These are phyloP conservation scores for Sisyra terminalis DNA, from an alignment of 2,888 invertebrate species.

Conservation along the genomic window DNA sequence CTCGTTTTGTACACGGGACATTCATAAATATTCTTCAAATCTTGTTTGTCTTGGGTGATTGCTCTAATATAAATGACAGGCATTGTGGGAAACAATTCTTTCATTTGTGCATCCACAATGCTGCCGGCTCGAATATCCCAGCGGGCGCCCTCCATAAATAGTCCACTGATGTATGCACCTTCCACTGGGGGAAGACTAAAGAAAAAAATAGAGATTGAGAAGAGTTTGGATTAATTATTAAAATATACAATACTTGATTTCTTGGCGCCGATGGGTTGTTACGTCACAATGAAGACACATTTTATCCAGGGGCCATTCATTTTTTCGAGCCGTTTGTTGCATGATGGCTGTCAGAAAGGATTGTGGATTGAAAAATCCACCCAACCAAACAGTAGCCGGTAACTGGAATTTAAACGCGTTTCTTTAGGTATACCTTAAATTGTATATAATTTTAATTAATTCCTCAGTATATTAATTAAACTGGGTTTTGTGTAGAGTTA, in stretches of 20 bases:
- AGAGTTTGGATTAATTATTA: no score
- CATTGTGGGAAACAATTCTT: slow-evolving; percentile 80
- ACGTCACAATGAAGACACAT: slow-evolving; percentile 93
- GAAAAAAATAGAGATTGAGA: no score
- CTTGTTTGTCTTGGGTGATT: slow-evolving; percentile 78
- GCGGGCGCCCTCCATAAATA: slow-evolving; percentile 88
- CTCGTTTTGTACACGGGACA: slow-evolving; percentile 89
- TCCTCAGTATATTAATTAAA: no score
- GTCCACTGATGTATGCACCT: slow-evolving; percentile 77
- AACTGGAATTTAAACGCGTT: slow-evolving; percentile 30
- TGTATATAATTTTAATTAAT: no score
- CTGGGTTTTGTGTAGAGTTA: no score
- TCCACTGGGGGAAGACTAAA: slow-evolving; percentile 51
- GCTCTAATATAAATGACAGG: slow-evolving; percentile 82
- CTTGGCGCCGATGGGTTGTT: slow-evolving; percentile 72
- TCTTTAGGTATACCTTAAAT: no score
- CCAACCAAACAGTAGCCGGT: slow-evolving; percentile 81
- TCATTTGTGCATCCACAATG: slow-evolving; percentile 69
- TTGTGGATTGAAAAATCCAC: slow-evolving; percentile 93
- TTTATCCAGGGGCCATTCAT: slow-evolving; percentile 91
- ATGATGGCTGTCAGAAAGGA: slow-evolving; percentile 93
- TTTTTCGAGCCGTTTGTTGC: slow-evolving; percentile 91
- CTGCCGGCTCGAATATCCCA: slow-evolving; percentile 71
- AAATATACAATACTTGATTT: slow-evolving; percentile 68
- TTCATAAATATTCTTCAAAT: slow-evolving; percentile 71